Conservation (phyloP, 2,888 invertebrate genomes). For the Torymus tubicola region DNA sequence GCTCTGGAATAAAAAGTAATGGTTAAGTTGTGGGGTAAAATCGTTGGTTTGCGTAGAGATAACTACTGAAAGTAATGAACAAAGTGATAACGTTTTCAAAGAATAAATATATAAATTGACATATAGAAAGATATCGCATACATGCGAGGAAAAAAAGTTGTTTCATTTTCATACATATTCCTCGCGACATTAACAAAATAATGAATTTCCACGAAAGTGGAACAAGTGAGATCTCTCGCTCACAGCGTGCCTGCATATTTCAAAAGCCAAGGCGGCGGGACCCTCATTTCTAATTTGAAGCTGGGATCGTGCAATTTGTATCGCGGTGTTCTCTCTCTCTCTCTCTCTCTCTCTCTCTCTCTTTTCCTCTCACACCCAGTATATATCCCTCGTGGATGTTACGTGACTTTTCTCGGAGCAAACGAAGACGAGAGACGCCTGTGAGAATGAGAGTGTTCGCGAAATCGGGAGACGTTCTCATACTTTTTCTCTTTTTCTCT, state of each 20-base stretch:
- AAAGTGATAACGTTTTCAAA: too few species aligned
- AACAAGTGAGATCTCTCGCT: too few species aligned
- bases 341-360: conserved; percentile 52
- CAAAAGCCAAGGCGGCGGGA: not conserved
- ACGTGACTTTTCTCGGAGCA: conserved; percentile 53
- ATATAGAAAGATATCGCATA: too few species aligned
- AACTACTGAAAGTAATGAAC: too few species aligned
- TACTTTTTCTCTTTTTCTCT: too few species aligned
- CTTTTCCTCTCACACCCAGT: conserved; percentile 38
- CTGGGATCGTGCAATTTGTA: conserved; percentile 56
- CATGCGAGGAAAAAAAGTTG: too few species aligned
- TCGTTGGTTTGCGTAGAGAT: too few species aligned
- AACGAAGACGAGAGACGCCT: conserved; percentile 42
- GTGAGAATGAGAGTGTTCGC: not conserved
- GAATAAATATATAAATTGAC: too few species aligned
- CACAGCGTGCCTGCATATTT: too few species aligned
- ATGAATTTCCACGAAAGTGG: too few species aligned
- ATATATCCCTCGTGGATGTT: conserved; percentile 40
- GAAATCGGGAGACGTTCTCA: conserved; percentile 2
- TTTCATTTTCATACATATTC: too few species aligned
- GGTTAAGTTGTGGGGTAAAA: not conserved
- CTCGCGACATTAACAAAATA: too few species aligned
- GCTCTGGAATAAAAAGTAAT: conserved; percentile 37
- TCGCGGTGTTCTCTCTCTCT: conserved; percentile 58
- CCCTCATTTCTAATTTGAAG: conserved; percentile 15